These are phyloP conservation scores for Pseudomyrmex dendroicus DNA, from an alignment of 1,140 invertebrate species.

Conservation along the genomic window DNA sequence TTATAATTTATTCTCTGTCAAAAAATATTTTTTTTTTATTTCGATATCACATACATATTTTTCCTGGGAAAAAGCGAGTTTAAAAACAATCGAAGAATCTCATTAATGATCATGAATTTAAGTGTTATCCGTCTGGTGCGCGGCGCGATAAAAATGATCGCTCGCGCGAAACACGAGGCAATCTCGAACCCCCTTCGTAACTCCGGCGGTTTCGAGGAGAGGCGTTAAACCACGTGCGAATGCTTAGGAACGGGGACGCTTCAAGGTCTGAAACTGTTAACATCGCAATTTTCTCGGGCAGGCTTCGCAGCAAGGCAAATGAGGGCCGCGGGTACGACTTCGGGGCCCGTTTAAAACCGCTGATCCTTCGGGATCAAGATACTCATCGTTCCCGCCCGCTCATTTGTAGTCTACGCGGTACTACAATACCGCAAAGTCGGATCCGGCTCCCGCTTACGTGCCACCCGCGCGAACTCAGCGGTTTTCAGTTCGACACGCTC, in stretches of 20 bases:
- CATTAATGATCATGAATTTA: neutral
- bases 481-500: conserved; percentile 58
- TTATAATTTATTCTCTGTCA: no score
- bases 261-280: conserved; percentile 50
- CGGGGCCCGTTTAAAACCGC: conserved; percentile 57
- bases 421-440: conserved; percentile 62
- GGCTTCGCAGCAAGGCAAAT: conserved; percentile 56
- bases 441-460: conserved; percentile 43
- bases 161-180: conserved; percentile 4
- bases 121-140: no score
- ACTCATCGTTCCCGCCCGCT: conserved; percentile 53
- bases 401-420: conserved; percentile 59
- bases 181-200: neutral
- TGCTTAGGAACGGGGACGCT: conserved; percentile 18
- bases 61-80: neutral
- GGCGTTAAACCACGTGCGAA: conserved; percentile 54
- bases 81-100: neutral
- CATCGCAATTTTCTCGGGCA: conserved; percentile 54
- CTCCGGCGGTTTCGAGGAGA: conserved; percentile 24
- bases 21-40: no score
- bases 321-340: conserved; percentile 54
- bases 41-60: neutral
- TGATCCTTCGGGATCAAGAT: conserved; percentile 60
- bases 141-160: conserved; percentile 37
- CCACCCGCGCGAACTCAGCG: conserved; percentile 55